Base-by-base conservation (phyloP, 2,797 vertebrate species). In the Cuniculus paca region DNA sequence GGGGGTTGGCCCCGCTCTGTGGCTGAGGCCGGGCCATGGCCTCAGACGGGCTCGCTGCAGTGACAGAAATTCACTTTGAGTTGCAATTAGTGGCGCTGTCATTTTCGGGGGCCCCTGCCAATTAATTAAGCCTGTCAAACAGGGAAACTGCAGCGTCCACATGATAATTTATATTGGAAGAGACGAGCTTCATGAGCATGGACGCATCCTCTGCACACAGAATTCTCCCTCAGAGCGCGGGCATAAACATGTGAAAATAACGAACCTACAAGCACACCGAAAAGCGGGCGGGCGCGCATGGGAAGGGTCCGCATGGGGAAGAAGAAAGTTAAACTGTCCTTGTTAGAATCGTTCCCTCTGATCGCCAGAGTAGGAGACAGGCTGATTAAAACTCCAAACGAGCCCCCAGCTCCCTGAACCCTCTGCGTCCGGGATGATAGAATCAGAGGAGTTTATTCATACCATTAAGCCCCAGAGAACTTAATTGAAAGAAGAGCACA, bases 401-500 rank as follows among this genome's bases (percentile, higher is more conserved):
- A 98, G 98, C 98, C 98, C 98, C 98, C 98, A 97, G 98, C 98
- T 98, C 98, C 98, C 98, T 98, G 98, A 98, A 98, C 99, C 98
- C 98, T 98, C 98, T 91, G 98, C 98, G 98, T 98, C 98, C 98
- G 96, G 98, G 98, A 98, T 98, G 99, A 98, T 98, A 98, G 99
- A 98, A 98, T 98, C 98, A 98, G 99, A 99, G 98, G 98, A 99
- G 99, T 99, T 99, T 99, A 99, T 99, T 99, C 99, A 99, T 99
- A 98, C 98, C 99, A 99, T 99, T 99, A 99, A 99, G 98, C 99
- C 99, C 99, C 98, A 99, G 99, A 99, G 98, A 99, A 98, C 99
- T 99, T 99, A 99, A 99, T 99, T 99, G 99, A 99, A 99, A 99
- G 99, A 99, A 98, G 98, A 99, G 99, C 98, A 99, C 98, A 98